These are phyloP conservation scores for Odontothrips loti DNA, from an alignment of 2,888 invertebrate genomes.

Conservation along the genomic window DNA sequence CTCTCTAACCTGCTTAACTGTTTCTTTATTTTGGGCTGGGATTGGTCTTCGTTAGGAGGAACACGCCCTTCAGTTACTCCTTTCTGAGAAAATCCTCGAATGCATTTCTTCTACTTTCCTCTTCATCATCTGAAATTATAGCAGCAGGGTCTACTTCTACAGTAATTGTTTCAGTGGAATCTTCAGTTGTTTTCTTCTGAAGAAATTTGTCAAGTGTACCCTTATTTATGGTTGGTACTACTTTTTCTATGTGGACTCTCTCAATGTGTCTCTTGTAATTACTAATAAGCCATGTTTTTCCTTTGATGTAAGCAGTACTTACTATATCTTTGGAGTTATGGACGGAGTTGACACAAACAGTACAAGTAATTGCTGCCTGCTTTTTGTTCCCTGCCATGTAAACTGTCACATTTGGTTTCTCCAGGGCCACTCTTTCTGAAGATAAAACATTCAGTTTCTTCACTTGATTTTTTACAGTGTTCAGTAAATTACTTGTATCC, in stretches of 20 bases:
- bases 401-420: background rate
- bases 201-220: background rate
- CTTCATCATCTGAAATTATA: background rate
- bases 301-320: background rate
- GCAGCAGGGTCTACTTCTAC: background rate
- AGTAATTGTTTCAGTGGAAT: background rate
- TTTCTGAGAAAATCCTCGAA: background rate
- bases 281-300: background rate
- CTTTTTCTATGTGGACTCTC: background rate
- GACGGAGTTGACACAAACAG: background rate
- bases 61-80: background rate
- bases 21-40: conserved; percentile 6
- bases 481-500: background rate
- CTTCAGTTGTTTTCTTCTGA: background rate
- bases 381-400: background rate
- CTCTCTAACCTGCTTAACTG: background rate
- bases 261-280: background rate
- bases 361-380: background rate
- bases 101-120: background rate
- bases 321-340: background rate
- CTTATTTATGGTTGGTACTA: background rate
- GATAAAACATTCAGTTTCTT: background rate
- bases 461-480: background rate
- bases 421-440: background rate
- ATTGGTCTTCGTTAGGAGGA: background rate